phyloP scores from a whole-genome alignment of 92 coral and sea anemone genomes.

The Epizoanthus illoricatus region DNA sequence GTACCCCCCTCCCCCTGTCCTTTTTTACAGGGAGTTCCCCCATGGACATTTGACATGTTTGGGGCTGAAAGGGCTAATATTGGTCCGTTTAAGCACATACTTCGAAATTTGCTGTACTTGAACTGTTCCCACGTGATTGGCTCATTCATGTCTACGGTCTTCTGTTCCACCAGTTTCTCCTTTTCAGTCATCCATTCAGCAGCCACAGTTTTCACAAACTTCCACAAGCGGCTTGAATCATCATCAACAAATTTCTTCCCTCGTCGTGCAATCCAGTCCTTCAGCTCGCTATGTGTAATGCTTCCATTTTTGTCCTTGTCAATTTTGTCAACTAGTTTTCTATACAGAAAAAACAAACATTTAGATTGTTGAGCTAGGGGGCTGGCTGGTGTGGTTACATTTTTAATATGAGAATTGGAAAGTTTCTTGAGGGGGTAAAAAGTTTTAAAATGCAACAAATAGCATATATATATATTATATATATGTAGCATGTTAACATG shows the following conservation, averaged over 20 bases:
- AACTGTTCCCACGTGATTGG: slow-evolving; percentile 67
- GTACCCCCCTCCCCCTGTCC: no score
- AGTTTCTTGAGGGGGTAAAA: no score
- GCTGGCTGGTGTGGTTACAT: no score
- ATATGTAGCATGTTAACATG: no score
- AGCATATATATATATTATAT: no score
- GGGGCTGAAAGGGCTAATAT: no score
- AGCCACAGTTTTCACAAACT: slow-evolving; percentile 33
- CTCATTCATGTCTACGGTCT: slow-evolving; percentile 44
- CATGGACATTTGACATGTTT: no score
- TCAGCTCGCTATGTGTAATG: slow-evolving; percentile 61
- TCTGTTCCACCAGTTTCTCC: slow-evolving; percentile 11
- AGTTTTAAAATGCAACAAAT: no score
- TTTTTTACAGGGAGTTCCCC: no score
- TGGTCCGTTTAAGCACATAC: slow-evolving; percentile 5
- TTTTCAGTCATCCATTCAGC: neutral
- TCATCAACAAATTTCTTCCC: slow-evolving; percentile 61
- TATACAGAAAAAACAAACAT: slow-evolving; percentile 5
- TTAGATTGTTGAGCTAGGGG: neutral
- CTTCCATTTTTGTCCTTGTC: slow-evolving; percentile 89
- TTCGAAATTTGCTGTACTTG: slow-evolving; percentile 53
- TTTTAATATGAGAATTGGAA: no score
- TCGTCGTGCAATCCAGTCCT: slow-evolving; percentile 71
- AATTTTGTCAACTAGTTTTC: slow-evolving; percentile 85
- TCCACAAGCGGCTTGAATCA: slow-evolving; percentile 64